phyloP scores from a whole-genome alignment of 2,888 invertebrate species.

The Xestoiulus laeticollis region DNA sequence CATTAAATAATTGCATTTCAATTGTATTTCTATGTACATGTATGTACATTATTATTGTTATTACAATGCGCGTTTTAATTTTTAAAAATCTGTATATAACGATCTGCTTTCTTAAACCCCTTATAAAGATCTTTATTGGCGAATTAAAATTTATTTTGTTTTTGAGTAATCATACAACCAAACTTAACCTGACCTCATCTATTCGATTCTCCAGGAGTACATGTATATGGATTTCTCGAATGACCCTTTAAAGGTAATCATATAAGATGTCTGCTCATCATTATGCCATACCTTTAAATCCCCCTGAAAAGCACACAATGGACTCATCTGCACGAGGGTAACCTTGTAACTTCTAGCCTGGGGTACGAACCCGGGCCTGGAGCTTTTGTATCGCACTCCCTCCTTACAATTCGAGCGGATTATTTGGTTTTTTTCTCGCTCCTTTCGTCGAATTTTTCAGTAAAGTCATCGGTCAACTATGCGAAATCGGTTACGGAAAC shows the following conservation, averaged over 20 bases:
- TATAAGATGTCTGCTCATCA: neutral
- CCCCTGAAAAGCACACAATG: neutral
- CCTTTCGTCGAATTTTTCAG: neutral
- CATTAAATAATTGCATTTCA: too few species aligned
- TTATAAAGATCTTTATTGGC: too few species aligned
- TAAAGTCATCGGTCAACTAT: neutral
- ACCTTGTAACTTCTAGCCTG: conserved; percentile 5
- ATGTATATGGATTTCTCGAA: neutral
- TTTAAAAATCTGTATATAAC: too few species aligned
- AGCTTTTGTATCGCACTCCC: neutral
- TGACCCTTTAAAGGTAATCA: neutral
- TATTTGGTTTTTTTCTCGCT: neutral
- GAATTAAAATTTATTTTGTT: too few species aligned
- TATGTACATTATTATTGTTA: too few species aligned
- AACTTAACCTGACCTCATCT: too few species aligned
- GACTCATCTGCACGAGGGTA: neutral
- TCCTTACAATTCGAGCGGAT: neutral
- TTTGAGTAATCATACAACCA: too few species aligned
- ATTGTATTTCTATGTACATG: too few species aligned
- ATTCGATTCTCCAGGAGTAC: too few species aligned
- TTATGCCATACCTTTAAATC: neutral
- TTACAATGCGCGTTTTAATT: too few species aligned
- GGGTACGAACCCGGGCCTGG: neutral
- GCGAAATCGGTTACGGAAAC: neutral
- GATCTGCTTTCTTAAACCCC: too few species aligned